These are phyloP conservation scores for Cephalotes varians DNA, from an alignment of 2,888 invertebrate genomes.

Conservation along the genomic window DNA sequence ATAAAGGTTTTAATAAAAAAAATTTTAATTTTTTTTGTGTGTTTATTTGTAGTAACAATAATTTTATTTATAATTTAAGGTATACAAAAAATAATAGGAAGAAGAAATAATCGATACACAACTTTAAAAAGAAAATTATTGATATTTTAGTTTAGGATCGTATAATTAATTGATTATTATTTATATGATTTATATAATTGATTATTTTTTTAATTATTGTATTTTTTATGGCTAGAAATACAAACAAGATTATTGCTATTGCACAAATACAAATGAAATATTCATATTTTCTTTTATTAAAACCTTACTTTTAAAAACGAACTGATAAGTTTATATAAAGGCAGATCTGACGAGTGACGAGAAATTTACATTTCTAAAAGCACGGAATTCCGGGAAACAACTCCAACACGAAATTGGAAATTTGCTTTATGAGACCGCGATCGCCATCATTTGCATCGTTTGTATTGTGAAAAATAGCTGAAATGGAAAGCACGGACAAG, in stretches of 20 bases:
- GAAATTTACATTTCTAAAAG: background rate
- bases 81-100: too few species aligned
- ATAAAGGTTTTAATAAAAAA: too few species aligned
- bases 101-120: too few species aligned
- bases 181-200: too few species aligned
- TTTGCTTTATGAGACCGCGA: slow-evolving; percentile 11
- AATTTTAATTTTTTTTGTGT: too few species aligned
- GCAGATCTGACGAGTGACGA: background rate
- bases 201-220: background rate
- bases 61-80: too few species aligned
- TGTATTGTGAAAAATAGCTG: slow-evolving; percentile 27
- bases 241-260: background rate
- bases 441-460: slow-evolving; percentile 8
- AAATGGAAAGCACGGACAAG: slow-evolving; percentile 26
- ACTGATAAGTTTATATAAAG: background rate
- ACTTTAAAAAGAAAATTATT: too few species aligned
- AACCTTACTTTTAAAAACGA: background rate
- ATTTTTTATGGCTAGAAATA: background rate
- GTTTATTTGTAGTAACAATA: too few species aligned
- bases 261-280: background rate
- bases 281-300: background rate
- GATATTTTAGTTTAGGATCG: too few species aligned
- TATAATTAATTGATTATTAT: too few species aligned
- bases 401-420: slow-evolving; percentile 5
- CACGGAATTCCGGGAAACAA: slow-evolving; percentile 1